Base-by-base conservation (phyloP, 2,113 vertebrate genomes). In the Phylloscopus trochilus region DNA sequence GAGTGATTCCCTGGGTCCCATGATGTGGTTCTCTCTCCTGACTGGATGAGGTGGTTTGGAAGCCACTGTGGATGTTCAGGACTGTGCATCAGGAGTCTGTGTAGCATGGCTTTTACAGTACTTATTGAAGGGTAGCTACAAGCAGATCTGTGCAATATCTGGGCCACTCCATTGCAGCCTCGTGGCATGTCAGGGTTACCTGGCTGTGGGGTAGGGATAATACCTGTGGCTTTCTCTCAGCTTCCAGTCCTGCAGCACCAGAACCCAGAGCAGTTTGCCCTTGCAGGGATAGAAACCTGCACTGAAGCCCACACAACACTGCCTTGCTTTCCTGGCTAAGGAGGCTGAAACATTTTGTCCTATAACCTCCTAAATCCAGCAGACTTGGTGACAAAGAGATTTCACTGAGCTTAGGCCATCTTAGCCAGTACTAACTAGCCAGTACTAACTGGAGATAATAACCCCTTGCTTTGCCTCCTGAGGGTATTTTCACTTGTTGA, bases 101-200 rank as follows among this genome's bases (percentile, higher is more conserved):
- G 58, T 11, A 20, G 8, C 24, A 1, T 18, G 43, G 31, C 23
- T 82, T 83, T 67, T 81, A 74, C 58, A 49, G 2, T 33, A 7
- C 19, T 62, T 8, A 1, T 2, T 37, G 64, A 41, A 59, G 46
- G 63, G 67, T 1, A 26, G 43, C 51, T 88, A 22, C 24, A 56
- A 59, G 84, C 2, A 3, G 39, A 6, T 51, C 39, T 63, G 33
- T 31, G 58, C 33, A 13, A 0, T 41, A 18, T 13, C 62, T 80
- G 47, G n/a, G 20, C 4, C 27, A 2, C 13, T 26, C 27, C 24
- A 2, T 1, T 8, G 11, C 39, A 69, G 53, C 13, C 4, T 6
- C 1, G 0, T 26, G 52, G 63, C 63, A 47, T 41, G 37, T 15
- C 41, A 73, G 63, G 66, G 37, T 28, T 33, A 10, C 47, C 20